Evolutionary conservation across 2,113 vertebrate species (phyloP).

Genomic region (Callospermophilus lateralis): DNA sequence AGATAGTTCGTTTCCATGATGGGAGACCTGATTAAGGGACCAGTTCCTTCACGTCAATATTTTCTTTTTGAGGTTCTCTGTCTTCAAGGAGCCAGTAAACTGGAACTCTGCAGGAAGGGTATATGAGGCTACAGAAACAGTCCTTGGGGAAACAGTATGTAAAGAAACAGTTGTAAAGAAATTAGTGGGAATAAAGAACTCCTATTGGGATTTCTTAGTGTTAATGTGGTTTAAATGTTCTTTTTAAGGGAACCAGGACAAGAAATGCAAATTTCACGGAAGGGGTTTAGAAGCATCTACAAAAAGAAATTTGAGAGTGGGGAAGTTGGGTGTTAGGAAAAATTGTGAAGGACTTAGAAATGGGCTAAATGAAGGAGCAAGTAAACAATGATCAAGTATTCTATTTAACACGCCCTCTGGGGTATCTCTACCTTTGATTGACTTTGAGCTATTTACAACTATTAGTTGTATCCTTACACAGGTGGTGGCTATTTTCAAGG

Average conservation of each 20-base stretch:
- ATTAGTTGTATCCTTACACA: not conserved
- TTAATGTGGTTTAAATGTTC: not conserved
- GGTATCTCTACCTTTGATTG: not conserved
- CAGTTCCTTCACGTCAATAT: slow-evolving; percentile 13
- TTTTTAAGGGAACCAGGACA: not conserved
- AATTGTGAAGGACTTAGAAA: not conserved
- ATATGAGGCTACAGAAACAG: not conserved
- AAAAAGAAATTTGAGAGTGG: not conserved
- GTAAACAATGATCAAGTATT: not conserved
- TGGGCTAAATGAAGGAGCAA: not conserved
- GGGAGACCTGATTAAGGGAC: not conserved
- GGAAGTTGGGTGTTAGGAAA: not conserved
- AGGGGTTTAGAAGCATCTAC: not conserved
- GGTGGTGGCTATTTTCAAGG: not conserved
- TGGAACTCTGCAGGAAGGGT: not conserved
- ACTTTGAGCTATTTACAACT: not conserved
- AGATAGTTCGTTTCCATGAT: not conserved
- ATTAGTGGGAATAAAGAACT: not conserved
- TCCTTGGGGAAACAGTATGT: not conserved
- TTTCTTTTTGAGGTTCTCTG: not conserved
- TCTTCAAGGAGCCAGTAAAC: not conserved
- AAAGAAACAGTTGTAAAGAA: not conserved
- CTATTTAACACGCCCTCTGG: not conserved
- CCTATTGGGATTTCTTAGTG: not conserved
- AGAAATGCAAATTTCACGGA: not conserved